Conservation (phyloP, 2,888 invertebrate genomes). For the Stegophylla sp. region DNA sequence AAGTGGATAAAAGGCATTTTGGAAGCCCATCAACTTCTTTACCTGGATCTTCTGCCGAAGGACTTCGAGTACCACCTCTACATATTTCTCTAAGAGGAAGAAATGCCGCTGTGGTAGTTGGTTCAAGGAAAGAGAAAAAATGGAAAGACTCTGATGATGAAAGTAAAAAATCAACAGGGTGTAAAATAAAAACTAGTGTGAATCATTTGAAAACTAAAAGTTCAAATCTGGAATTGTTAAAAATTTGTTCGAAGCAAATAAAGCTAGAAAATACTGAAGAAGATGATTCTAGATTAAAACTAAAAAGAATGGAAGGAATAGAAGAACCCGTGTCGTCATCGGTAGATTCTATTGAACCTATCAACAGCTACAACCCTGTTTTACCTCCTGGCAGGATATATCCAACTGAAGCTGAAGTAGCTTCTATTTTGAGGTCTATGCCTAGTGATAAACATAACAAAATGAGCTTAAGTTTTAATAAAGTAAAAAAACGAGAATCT, state of each 20-base stretch:
- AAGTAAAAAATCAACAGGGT: slow-evolving; percentile 66
- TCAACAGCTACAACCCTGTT: slow-evolving; percentile 50
- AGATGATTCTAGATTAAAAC: slow-evolving; percentile 55
- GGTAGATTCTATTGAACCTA: slow-evolving; percentile 49
- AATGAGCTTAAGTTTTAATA: slow-evolving; percentile 62
- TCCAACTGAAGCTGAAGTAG: slow-evolving; percentile 63
- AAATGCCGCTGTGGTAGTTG: slow-evolving; percentile 82
- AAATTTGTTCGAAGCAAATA: slow-evolving; percentile 57
- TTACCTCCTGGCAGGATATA: slow-evolving; percentile 61
- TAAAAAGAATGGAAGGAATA: slow-evolving; percentile 50
- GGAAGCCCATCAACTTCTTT: slow-evolving; percentile 56
- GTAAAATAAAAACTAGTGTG: slow-evolving; percentile 65
- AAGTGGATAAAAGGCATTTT: slow-evolving; percentile 61
- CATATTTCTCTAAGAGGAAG: slow-evolving; percentile 86
- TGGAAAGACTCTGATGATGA: slow-evolving; percentile 62
- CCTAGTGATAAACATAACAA: slow-evolving; percentile 62
- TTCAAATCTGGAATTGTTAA: slow-evolving; percentile 46
- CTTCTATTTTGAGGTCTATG: slow-evolving; percentile 63
- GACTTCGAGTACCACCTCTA: slow-evolving; percentile 84
- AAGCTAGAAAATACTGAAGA: slow-evolving; percentile 51
- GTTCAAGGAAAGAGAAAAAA: slow-evolving; percentile 74
- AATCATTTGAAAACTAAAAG: slow-evolving; percentile 55
- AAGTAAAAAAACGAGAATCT: slow-evolving; percentile 69
- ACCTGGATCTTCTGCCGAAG: slow-evolving; percentile 67
- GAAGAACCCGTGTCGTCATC: slow-evolving; percentile 45